Conservation (phyloP, 2,113 vertebrate genomes). For the Gyps fulvus region DNA sequence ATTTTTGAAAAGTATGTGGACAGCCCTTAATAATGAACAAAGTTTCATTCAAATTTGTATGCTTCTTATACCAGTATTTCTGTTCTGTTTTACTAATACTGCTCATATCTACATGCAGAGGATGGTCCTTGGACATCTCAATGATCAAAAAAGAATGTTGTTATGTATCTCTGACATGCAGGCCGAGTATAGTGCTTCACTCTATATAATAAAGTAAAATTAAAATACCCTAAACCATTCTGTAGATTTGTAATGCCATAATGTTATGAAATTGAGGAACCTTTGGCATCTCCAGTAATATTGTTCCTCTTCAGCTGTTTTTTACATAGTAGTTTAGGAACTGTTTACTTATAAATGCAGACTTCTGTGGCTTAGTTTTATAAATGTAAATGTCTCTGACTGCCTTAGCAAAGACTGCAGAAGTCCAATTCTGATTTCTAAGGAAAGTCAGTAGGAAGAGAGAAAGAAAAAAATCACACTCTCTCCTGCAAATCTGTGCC, state of each 20-base stretch:
- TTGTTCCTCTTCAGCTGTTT: neutral
- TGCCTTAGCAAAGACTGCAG: neutral
- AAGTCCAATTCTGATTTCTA: neutral
- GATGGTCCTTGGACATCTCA: neutral
- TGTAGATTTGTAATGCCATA: neutral
- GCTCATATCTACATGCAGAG: neutral
- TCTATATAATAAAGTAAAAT: neutral
- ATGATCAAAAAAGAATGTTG: neutral
- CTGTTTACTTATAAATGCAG: neutral
- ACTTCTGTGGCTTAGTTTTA: neutral
- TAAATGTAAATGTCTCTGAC: neutral
- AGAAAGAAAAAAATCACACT: neutral
- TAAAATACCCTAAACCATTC: neutral
- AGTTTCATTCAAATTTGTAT: neutral
- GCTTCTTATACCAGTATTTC: neutral
- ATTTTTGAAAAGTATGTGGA: neutral
- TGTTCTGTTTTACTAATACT: neutral
- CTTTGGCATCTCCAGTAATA: neutral
- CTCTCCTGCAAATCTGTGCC: neutral
- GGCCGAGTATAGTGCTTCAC: neutral
- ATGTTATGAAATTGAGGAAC: neutral
- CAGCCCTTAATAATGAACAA: neutral
- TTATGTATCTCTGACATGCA: neutral
- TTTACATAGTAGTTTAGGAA: neutral
- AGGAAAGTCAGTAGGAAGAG: neutral